Base-by-base conservation (phyloP, 1,140 invertebrate genomes). In the Carcinoscorpius rotundicauda region DNA sequence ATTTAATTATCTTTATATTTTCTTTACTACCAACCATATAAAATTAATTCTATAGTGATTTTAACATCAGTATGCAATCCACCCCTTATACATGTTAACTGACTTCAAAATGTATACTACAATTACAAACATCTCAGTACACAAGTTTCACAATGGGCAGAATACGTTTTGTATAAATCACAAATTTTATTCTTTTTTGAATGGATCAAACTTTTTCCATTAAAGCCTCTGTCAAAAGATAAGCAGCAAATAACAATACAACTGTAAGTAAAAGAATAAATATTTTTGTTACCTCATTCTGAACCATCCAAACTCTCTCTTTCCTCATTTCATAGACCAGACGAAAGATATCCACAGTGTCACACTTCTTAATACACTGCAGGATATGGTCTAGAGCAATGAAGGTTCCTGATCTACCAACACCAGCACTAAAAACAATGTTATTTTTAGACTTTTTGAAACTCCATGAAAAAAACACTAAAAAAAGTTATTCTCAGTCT, bases 271-370 rank as follows among this genome's bases (percentile, higher is more conserved):
- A 29, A 29, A 29, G 5, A 5, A 49, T 49, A 51, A 1, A 51
- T 64, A 29, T 29, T 29, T 76, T 29, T 29, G 65, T 63, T 71
- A 80, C 78, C 75, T 84, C 83, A 66, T 82, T 85, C 70, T 85
- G 83, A 29, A 98, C 95, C 95, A 98, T 98, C 86, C 93, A 95
- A 6, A 97, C 93, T 64, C 97, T 83, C 77, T 98, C 93, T 76
- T 90, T 89, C 58, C 97, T 83, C 93, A 99, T 97, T 69, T 88
- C 87, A 79, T 87, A 88, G 11, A 99, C 96, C 71, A 97, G 95
- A 68, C 92, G 92, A 77, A 97, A 99, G 66, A 98, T 92, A 80
- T 99, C 97, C 5, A 95, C 82, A 8, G 90, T 84, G 72, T 87
- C 85, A 74, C 76, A 74, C 8, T 75, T 75, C 52, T 77, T 74